These are phyloP conservation scores for Sebastes itinus DNA, from an alignment of 2,797 vertebrate genomes.

Conservation along the genomic window DNA sequence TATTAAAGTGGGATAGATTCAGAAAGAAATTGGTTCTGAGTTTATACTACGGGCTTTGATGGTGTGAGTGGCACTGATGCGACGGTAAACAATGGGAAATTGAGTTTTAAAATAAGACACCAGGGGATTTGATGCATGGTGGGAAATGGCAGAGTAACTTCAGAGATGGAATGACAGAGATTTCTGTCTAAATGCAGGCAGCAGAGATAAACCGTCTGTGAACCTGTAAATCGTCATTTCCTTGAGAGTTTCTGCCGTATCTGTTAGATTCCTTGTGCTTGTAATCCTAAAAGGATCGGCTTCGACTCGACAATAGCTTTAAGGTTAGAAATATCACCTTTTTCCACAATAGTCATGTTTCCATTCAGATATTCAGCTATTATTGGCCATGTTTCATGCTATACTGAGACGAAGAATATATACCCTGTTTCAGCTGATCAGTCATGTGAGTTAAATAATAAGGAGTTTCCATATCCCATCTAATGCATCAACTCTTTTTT, in stretches of 20 bases:
- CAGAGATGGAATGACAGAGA: slow-evolving; percentile 12
- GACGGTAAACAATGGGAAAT: slow-evolving; percentile 60
- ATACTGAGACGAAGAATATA: background rate
- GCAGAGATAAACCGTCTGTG: background rate
- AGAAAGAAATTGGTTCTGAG: slow-evolving; percentile 52
- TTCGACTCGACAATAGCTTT: background rate
- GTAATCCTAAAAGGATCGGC: background rate
- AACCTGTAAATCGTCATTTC: background rate
- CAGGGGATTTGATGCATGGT: slow-evolving; percentile 36
- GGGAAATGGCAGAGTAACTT: background rate
- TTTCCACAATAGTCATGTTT: background rate
- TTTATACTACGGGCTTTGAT: slow-evolving; percentile 11
- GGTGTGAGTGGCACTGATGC: slow-evolving; percentile 54
- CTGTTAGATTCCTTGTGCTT: background rate
- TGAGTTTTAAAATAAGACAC: slow-evolving; percentile 57
- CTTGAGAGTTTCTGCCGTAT: background rate
- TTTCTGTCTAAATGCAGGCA: slow-evolving; percentile 23
- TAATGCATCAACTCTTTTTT: background rate
- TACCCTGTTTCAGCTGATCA: background rate
- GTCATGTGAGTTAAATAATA: background rate
- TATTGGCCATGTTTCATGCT: background rate
- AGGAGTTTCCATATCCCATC: background rate
- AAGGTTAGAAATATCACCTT: background rate
- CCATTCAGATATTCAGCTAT: background rate
- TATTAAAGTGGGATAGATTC: slow-evolving; percentile 58